These are phyloP conservation scores for Nannoperca australis DNA, from an alignment of 2,797 vertebrate genomes.

Conservation along the genomic window DNA sequence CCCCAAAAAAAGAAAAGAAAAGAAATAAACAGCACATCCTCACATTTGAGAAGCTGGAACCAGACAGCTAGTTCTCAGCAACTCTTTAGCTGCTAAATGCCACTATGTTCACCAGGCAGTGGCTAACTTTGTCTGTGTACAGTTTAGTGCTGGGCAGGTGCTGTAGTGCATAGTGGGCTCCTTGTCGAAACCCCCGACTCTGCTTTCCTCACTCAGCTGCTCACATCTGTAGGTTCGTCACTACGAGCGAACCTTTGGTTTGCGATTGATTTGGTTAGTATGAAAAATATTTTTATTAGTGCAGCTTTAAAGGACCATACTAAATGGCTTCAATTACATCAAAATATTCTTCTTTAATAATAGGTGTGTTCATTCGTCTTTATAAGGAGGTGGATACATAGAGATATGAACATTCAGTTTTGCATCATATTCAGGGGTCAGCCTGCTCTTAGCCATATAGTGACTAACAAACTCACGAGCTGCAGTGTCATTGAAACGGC, in stretches of 20 bases:
- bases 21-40: no score
- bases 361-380: neutral
- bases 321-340: slow-evolving; percentile 14
- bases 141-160: no score
- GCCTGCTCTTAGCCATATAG: slow-evolving; percentile 3
- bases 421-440: slow-evolving; percentile 1
- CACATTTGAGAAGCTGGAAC: no score
- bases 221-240: neutral
- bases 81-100: no score
- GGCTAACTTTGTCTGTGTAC: no score
- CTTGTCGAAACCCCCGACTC: neutral
- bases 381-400: neutral
- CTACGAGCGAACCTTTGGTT: neutral
- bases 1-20: no score
- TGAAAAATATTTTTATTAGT: neutral
- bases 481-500: slow-evolving; percentile 42
- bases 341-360: neutral
- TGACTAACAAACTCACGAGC: slow-evolving; percentile 32
- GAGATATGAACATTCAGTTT: slow-evolving; percentile 18
- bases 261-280: neutral
- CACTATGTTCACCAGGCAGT: no score
- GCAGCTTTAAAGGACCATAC: neutral
- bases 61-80: no score
- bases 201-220: neutral
- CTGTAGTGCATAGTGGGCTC: no score